Evolutionary conservation across 2,888 invertebrate genomes (phyloP), one percentile per base, ranked within the genome.

Genomic region (Monopis laevigella): DNA sequence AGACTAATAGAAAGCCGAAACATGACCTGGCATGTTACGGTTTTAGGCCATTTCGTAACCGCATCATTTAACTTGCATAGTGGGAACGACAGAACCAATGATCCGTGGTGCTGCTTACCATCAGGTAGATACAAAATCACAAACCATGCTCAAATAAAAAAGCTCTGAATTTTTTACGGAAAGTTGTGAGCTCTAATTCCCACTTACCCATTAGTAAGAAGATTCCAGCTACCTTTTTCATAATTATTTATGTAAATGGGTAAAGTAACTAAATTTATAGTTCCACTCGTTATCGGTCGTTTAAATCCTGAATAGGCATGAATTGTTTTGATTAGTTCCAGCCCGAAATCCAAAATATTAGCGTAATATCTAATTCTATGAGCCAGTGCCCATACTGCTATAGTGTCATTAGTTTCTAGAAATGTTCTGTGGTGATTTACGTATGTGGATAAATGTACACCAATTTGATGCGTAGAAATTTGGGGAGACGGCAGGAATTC

Each of bases 141-240:
- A n/a, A n/a, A n/a, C n/a, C n/a, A n/a, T n/a, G n/a, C n/a, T n/a
- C n/a, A n/a, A n/a, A n/a, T n/a, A n/a, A n/a, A n/a, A n/a, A n/a
- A n/a, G n/a, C n/a, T n/a, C n/a, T n/a, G n/a, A n/a, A n/a, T n/a
- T n/a, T n/a, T n/a, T n/a, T n/a, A n/a, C n/a, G n/a, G n/a, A n/a
- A n/a, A n/a, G n/a, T n/a, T n/a, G n/a, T n/a, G n/a, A n/a, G n/a
- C n/a, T n/a, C n/a, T n/a, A n/a, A n/a, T n/a, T n/a, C 44, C 4
- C 3, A 55, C 69, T 63, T 51, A 77, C 77, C 69, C 65, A 47
- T 70, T 73, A n/a, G 72, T 72, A 29, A 75, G 52, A 34, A 77
- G 55, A 58, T 69, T 74, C 77, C 77, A 78, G 44, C 74, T 73
- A 2, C 62, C 65, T 36, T 67, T 55, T 46, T 77, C 77, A 51